A percentile compares a stretch with the other conserved stretches of the same genome.
These are phyloP conservation scores for Clistopyga incitator DNA, from an alignment of 2,888 invertebrate genomes.

Conservation along the genomic window DNA sequence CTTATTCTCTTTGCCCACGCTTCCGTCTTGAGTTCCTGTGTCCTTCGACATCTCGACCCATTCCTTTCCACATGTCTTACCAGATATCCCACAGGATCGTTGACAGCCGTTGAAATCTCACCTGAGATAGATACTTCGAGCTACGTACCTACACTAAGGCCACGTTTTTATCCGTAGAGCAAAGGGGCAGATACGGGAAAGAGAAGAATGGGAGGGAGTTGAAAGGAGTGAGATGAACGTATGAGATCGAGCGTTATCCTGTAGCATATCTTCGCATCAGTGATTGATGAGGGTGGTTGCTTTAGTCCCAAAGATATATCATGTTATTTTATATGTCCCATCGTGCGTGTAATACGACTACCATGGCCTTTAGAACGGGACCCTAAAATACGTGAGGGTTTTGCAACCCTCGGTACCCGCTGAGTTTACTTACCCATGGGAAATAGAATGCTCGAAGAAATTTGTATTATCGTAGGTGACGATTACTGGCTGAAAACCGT, in stretches of 20 bases:
- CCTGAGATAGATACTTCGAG: conserved; percentile 43
- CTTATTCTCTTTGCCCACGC: background rate
- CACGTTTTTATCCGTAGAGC: background rate
- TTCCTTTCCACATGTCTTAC: conserved; percentile 3
- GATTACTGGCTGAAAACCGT: no score
- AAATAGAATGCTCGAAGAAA: background rate
- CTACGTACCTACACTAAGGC: background rate
- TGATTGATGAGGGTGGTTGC: conserved; percentile 57
- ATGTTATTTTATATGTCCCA: conserved; percentile 17
- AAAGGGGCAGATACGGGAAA: background rate
- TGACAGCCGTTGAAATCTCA: conserved; percentile 62
- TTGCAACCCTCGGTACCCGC: background rate
- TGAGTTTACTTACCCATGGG: background rate
- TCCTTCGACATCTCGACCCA: conserved; percentile 6
- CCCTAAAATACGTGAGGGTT: background rate
- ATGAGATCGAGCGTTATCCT: conserved; percentile 48
- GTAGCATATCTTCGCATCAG: conserved; percentile 46
- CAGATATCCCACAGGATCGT: conserved; percentile 54
- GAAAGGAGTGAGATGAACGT: conserved; percentile 1
- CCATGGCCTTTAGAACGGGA: background rate
- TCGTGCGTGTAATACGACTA: conserved; percentile 4
- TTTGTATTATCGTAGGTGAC: no score
- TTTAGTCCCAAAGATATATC: conserved; percentile 12
- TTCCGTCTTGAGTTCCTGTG: background rate
- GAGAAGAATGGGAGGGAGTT: background rate